Percentiles rank a stretch among this genome's conserved stretches.
These are phyloP conservation scores for Netelia fuscicornis DNA, from an alignment of 2,888 invertebrate genomes.

Conservation along the genomic window DNA sequence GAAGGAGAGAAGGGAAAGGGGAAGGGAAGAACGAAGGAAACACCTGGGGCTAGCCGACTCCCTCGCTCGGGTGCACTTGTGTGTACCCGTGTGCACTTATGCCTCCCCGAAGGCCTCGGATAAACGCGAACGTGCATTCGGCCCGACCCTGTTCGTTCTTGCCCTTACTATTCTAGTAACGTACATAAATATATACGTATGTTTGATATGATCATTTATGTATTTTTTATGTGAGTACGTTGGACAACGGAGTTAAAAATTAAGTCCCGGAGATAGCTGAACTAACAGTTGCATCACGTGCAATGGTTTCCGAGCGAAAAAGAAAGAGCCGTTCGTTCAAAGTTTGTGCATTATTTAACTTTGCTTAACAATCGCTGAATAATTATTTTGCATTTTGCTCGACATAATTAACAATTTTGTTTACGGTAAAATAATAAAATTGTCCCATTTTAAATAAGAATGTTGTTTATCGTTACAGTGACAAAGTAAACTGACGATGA, in stretches of 20 bases:
- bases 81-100: constrained; percentile 33
- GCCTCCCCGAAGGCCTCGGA: constrained; percentile 35
- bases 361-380: too few species aligned
- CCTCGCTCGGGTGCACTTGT: constrained; percentile 21
- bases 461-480: too few species aligned
- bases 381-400: too few species aligned
- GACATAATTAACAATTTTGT: too few species aligned
- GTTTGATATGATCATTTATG: not conserved
- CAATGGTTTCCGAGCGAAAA: not conserved
- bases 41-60: constrained; percentile 53
- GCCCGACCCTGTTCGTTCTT: constrained; percentile 27
- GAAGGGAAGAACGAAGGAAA: constrained; percentile 1
- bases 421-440: too few species aligned
- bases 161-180: not conserved
- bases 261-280: not conserved
- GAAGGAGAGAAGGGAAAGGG: constrained; percentile 6
- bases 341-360: too few species aligned
- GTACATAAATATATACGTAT: not conserved
- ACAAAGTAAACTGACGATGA: too few species aligned
- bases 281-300: not conserved
- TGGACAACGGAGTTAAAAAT: not conserved
- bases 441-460: too few species aligned
- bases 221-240: not conserved
- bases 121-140: constrained; percentile 57
- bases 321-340: too few species aligned